Evolutionary conservation across 2,888 invertebrate genomes (phyloP).

Genomic region (Xanthorhoe spadicearia): DNA sequence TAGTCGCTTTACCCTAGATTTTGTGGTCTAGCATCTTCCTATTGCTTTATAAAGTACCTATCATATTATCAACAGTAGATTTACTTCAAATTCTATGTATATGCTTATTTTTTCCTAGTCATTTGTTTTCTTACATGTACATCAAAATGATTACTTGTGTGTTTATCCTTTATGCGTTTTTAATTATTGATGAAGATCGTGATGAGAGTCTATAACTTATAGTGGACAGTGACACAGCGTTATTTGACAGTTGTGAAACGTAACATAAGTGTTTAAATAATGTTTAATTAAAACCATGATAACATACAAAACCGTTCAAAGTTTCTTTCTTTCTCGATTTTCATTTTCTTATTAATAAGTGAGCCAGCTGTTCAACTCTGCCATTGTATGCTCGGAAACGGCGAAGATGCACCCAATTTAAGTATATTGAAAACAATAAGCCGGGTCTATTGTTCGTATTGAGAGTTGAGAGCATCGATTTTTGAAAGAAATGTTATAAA

Average conservation of each 20-base stretch:
- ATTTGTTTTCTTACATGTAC: too few species aligned
- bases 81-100: not conserved
- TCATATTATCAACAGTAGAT: not conserved
- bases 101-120: too few species aligned
- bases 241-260: too few species aligned
- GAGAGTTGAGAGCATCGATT: conserved; percentile 35
- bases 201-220: too few species aligned
- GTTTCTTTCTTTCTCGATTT: not conserved
- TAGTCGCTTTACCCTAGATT: not conserved
- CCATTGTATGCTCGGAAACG: conserved; percentile 33
- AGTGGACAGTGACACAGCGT: too few species aligned
- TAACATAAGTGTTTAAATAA: too few species aligned
- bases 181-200: too few species aligned
- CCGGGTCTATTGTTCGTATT: conserved; percentile 39
- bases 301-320: too few species aligned
- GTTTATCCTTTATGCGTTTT: too few species aligned
- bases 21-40: not conserved
- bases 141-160: too few species aligned
- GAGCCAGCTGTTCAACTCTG: conserved; percentile 19
- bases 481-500: conserved; percentile 40
- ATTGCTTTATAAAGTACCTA: too few species aligned
- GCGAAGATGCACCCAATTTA: conserved; percentile 55
- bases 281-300: too few species aligned
- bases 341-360: not conserved
- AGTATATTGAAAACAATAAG: conserved; percentile 59